Evolutionary conservation across 2,113 vertebrate species (phyloP).

Genomic region (Percina caprodes): DNA sequence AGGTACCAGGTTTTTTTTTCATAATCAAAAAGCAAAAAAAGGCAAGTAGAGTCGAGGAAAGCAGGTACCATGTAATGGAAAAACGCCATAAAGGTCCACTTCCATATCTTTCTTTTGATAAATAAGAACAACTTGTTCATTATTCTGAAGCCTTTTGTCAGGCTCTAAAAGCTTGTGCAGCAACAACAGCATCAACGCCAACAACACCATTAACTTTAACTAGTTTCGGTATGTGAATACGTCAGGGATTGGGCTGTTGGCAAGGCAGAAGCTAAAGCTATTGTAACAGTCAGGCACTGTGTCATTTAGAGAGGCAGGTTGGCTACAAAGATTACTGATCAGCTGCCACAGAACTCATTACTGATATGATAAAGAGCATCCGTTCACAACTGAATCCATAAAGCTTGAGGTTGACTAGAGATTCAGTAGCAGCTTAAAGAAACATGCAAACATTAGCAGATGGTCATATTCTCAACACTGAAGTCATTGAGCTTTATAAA

Average conservation of each 20-base stretch:
- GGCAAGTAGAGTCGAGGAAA: too few species aligned
- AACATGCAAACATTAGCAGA: background rate
- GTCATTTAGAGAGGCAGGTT: background rate
- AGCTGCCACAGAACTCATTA: constrained; percentile 14
- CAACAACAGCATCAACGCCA: constrained; percentile 1
- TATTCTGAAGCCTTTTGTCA: constrained; percentile 18
- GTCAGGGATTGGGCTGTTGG: constrained; percentile 6
- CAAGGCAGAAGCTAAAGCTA: background rate
- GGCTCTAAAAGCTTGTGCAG: constrained; percentile 3
- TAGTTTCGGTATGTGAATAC: background rate
- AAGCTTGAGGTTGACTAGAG: background rate
- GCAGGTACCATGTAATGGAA: too few species aligned
- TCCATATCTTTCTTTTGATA: constrained; percentile 16
- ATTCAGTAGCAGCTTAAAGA: background rate
- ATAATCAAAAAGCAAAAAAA: too few species aligned
- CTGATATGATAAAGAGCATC: constrained; percentile 19
- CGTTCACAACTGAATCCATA: background rate
- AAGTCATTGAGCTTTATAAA: background rate
- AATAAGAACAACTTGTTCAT: constrained; percentile 3
- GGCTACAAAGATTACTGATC: constrained; percentile 25
- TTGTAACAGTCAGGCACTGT: background rate
- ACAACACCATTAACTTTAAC: background rate
- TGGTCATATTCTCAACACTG: background rate
- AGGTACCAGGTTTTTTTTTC: too few species aligned
- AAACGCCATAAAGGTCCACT: constrained; percentile 15